Percentiles rank a stretch among this genome's conserved stretches.
Conservation (phyloP, 2,113 vertebrate species). For the Meles meles region DNA sequence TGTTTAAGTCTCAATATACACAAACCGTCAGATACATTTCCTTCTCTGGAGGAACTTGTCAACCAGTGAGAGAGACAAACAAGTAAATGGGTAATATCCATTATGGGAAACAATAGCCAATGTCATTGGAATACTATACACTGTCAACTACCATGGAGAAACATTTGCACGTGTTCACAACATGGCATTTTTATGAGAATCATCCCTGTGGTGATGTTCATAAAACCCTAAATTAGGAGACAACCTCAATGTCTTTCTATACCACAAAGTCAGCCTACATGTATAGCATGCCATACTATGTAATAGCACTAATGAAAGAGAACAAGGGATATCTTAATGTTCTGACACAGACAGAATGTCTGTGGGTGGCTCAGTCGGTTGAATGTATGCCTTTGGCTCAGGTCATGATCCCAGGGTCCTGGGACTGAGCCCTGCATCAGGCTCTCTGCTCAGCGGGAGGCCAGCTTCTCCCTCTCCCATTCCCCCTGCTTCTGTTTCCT, state of each 20-base stretch:
- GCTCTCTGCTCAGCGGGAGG: no score
- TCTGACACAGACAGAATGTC: not conserved
- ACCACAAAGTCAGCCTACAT: not conserved
- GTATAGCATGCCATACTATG: not conserved
- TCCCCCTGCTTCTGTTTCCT: no score
- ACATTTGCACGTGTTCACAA: not conserved
- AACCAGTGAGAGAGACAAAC: constrained; percentile 6
- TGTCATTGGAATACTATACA: not conserved
- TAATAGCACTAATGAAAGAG: not conserved
- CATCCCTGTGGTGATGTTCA: not conserved
- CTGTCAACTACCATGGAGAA: not conserved
- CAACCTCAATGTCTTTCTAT: not conserved
- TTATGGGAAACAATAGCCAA: not conserved
- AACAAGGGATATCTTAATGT: not conserved
- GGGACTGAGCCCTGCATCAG: no score
- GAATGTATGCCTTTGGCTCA: no score
- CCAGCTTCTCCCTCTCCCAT: no score
- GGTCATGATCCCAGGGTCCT: no score
- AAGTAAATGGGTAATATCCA: not conserved
- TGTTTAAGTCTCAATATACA: not conserved
- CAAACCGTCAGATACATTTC: not conserved
- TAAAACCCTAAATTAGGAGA: not conserved
- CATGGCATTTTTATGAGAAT: not conserved
- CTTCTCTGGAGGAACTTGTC: not conserved
- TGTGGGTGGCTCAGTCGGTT: no score